These are phyloP conservation scores for Xenopus borealis DNA, from an alignment of 2,113 vertebrate species.

Conservation along the genomic window DNA sequence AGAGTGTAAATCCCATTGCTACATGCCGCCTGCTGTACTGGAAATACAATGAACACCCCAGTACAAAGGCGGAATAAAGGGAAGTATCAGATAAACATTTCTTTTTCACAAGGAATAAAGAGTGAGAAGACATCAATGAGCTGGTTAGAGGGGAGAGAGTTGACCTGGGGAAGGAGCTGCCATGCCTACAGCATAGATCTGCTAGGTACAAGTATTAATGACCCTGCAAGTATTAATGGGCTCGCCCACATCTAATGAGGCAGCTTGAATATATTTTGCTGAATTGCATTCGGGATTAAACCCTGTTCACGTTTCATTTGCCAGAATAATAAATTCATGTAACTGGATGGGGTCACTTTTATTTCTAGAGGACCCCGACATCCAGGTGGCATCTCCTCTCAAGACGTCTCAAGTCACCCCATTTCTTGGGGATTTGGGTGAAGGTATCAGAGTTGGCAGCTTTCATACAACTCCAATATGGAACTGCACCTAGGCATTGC, in stretches of 20 bases:
- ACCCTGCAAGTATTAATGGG: slow-evolving; percentile 29
- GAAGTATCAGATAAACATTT: neutral
- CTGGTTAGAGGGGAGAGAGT: neutral
- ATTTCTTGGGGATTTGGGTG: too few species aligned
- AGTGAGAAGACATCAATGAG: neutral
- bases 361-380: too few species aligned
- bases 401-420: too few species aligned
- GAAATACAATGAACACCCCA: neutral
- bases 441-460: too few species aligned
- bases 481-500: too few species aligned
- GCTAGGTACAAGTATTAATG: neutral
- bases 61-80: neutral
- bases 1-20: neutral
- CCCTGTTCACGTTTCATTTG: slow-evolving; percentile 11
- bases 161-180: too few species aligned
- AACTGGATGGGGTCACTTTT: too few species aligned
- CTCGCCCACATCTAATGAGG: slow-evolving; percentile 31
- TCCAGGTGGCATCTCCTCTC: too few species aligned
- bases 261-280: slow-evolving; percentile 9
- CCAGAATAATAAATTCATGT: too few species aligned
- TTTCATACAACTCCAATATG: too few species aligned
- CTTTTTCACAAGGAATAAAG: neutral
- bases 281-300: slow-evolving; percentile 23
- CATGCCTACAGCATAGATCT: too few species aligned
- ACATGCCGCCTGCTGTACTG: neutral